Conservation (phyloP, 2,113 vertebrate genomes). For the Vanacampus margaritifer region DNA sequence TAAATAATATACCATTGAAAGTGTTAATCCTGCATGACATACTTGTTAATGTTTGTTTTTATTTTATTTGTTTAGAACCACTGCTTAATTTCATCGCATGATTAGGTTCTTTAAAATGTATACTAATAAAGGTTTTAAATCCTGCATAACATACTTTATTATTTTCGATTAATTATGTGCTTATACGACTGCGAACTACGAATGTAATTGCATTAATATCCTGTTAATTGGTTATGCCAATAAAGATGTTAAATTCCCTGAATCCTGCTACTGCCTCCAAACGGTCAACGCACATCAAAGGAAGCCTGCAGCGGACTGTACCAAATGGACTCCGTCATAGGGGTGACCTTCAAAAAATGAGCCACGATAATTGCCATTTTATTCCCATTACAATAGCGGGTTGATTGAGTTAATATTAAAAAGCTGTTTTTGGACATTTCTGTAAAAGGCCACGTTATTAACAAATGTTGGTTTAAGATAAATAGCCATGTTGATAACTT, state of each 20-base stretch:
- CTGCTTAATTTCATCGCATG: too few species aligned
- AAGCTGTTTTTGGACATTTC: neutral
- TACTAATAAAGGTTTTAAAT: neutral
- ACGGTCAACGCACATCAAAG: conserved; percentile 45
- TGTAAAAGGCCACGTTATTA: neutral
- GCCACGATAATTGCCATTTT: neutral
- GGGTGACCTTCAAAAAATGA: conserved; percentile 39
- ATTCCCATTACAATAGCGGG: neutral
- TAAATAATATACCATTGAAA: too few species aligned
- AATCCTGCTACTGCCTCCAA: conserved; percentile 21
- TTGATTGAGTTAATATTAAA: neutral
- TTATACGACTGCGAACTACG: neutral
- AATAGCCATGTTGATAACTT: conserved; percentile 21
- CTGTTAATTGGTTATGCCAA: neutral
- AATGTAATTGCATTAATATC: neutral
- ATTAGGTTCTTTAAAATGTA: neutral
- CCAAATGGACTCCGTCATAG: conserved; percentile 43
- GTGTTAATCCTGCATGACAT: too few species aligned
- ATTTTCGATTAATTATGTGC: neutral
- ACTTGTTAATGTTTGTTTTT: too few species aligned
- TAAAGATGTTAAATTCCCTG: conserved; percentile 14
- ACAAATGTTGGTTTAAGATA: neutral
- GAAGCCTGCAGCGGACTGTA: conserved; percentile 64
- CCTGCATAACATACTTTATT: neutral
- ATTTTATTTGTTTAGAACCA: too few species aligned